Percentiles rank a stretch among this genome's conserved stretches.
Evolutionary conservation across 35 echinoderm and acorn worm species (phyloP).

Genomic region (Lytechinus variegatus): DNA sequence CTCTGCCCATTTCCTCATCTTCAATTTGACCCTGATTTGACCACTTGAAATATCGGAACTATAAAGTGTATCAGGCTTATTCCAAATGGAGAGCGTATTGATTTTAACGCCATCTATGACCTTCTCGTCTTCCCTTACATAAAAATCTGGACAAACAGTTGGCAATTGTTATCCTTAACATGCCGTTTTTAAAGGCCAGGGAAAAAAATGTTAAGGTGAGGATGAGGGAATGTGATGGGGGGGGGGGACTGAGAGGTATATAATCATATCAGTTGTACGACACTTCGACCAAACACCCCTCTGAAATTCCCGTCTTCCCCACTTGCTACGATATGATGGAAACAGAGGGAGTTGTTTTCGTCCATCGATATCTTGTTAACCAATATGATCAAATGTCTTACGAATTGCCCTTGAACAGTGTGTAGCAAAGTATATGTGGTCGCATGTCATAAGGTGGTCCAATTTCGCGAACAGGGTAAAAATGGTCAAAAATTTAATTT

Average conservation of each 20-base stretch:
- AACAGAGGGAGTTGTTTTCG: neutral
- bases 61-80: neutral
- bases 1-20: neutral
- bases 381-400: neutral
- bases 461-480: too few species aligned
- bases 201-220: too few species aligned
- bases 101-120: neutral
- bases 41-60: neutral
- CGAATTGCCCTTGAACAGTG: neutral
- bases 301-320: too few species aligned
- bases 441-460: too few species aligned
- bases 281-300: too few species aligned
- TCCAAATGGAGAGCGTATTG: neutral
- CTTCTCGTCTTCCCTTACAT: neutral
- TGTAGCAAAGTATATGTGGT: neutral
- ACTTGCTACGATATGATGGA: neutral
- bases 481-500: too few species aligned
- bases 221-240: too few species aligned
- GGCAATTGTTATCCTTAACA: neutral
- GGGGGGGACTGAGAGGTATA: too few species aligned
- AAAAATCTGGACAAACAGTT: neutral
- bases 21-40: neutral
- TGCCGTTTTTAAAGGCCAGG: too few species aligned
- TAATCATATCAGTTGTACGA: too few species aligned
- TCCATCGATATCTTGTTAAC: neutral